phyloP scores from a whole-genome alignment of 1,140 invertebrate species.

The Triops longicaudatus region DNA sequence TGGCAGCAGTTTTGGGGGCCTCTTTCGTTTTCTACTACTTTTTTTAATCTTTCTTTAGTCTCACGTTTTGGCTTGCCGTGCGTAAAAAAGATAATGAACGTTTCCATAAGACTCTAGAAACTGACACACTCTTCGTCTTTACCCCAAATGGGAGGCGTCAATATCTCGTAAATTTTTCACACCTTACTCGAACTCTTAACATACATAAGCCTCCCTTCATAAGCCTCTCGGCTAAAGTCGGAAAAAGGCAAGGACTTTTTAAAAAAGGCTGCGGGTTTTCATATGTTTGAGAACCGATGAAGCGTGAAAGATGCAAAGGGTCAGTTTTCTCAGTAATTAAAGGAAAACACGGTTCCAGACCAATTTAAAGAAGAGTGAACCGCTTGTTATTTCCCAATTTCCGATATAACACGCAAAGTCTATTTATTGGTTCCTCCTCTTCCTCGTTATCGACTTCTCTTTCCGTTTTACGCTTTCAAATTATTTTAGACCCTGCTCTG shows the following conservation, averaged over 20 bases:
- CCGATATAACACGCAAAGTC: not conserved
- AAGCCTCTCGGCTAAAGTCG: not conserved
- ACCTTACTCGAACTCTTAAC: not conserved
- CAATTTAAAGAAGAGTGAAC: not conserved
- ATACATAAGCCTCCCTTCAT: not conserved
- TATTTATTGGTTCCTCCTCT: not conserved
- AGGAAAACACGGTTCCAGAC: too few relatives aligned
- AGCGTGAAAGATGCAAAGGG: not conserved
- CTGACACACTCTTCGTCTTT: not conserved
- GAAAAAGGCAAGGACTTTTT: not conserved
- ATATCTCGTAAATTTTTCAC: not conserved
- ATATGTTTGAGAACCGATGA: not conserved
- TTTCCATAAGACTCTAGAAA: not conserved
- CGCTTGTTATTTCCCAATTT: not conserved
- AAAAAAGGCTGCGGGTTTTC: not conserved
- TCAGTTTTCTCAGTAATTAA: not conserved
- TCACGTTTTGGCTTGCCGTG: not conserved
- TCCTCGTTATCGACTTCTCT: too few relatives aligned
- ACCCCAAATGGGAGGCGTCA: constrained; percentile 13
- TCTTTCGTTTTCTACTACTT: not conserved
- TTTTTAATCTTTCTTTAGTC: not conserved
- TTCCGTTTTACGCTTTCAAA: too few relatives aligned
- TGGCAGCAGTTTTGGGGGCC: too few relatives aligned
- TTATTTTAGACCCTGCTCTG: too few relatives aligned
- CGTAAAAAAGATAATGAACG: not conserved